Evolutionary conservation across 2,888 invertebrate genomes (phyloP).

Genomic region (Selenia dentaria): DNA sequence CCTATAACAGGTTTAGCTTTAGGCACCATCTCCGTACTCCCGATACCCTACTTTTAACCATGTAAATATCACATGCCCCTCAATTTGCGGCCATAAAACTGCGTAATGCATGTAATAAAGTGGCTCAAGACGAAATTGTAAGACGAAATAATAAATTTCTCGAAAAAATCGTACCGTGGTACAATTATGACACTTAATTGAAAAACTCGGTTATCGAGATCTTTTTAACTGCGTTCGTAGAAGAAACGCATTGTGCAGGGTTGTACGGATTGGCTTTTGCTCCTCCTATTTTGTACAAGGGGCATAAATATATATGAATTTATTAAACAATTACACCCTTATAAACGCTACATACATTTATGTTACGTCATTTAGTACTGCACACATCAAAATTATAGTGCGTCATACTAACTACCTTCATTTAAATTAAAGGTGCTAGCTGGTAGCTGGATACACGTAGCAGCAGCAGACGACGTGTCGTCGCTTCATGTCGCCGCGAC

Average conservation of each 20-base stretch:
- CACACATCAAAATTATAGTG: too few relatives aligned
- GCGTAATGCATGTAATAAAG: slow-evolving; percentile 24
- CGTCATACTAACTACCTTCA: too few relatives aligned
- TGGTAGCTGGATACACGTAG: too few relatives aligned
- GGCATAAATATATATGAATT: too few relatives aligned
- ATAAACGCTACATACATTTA: too few relatives aligned
- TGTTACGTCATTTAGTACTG: too few relatives aligned
- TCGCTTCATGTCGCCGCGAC: too few relatives aligned
- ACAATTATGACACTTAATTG: slow-evolving; percentile 81
- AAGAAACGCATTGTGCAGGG: slow-evolving; percentile 55
- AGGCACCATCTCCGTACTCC: slow-evolving; percentile 50
- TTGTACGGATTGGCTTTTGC: slow-evolving; percentile 34
- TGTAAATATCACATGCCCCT: slow-evolving; percentile 40
- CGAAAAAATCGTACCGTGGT: slow-evolving; percentile 55
- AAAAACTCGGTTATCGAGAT: slow-evolving; percentile 76
- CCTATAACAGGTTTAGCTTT: slow-evolving; percentile 15
- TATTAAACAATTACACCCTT: too few relatives aligned
- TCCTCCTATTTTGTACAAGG: neutral
- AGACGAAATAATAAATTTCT: slow-evolving; percentile 69
- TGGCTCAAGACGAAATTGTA: slow-evolving; percentile 15
- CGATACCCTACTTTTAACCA: slow-evolving; percentile 47
- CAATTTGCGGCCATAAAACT: slow-evolving; percentile 57
- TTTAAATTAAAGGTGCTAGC: too few relatives aligned
- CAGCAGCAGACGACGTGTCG: too few relatives aligned
- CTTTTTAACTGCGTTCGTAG: slow-evolving; percentile 75